Evolutionary conservation across 2,113 vertebrate genomes (phyloP).

Genomic region (Poeciliopsis turrubarensis): DNA sequence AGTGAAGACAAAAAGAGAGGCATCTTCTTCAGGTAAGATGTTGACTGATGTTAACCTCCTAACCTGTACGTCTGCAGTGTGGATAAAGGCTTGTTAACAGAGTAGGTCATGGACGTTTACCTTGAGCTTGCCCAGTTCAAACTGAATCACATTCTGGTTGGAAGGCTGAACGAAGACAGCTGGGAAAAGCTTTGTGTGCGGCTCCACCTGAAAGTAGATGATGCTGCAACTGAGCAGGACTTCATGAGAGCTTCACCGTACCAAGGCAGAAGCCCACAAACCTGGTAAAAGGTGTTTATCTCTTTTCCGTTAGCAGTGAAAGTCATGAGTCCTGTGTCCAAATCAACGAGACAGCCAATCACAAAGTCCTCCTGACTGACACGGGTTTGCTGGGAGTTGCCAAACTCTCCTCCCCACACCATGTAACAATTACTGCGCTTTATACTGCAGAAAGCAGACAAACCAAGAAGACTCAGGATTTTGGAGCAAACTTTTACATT

Average conservation of each 20-base stretch:
- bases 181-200: conserved; percentile 93
- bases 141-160: conserved; percentile 90
- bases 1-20: not conserved
- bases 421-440: conserved; percentile 96
- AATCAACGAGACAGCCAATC: conserved; percentile 91
- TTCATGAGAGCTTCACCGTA: not conserved
- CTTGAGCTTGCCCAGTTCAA: conserved; percentile 94
- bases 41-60: not conserved
- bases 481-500: not conserved
- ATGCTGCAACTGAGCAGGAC: conserved; percentile 1
- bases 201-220: conserved; percentile 85
- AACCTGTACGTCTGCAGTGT: not conserved
- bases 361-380: conserved; percentile 90
- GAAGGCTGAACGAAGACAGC: conserved; percentile 90
- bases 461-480: not conserved
- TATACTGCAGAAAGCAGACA: conserved; percentile 77
- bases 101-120: conserved; percentile 60
- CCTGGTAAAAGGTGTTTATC: conserved; percentile 96
- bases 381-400: conserved; percentile 87
- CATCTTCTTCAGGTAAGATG: not conserved
- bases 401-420: conserved; percentile 93
- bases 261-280: conserved; percentile 37
- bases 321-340: conserved; percentile 95
- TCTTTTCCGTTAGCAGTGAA: conserved; percentile 94
- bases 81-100: not conserved